Evolutionary conservation across 2,888 invertebrate species (phyloP).

Genomic region (Ptychoptera contaminata): DNA sequence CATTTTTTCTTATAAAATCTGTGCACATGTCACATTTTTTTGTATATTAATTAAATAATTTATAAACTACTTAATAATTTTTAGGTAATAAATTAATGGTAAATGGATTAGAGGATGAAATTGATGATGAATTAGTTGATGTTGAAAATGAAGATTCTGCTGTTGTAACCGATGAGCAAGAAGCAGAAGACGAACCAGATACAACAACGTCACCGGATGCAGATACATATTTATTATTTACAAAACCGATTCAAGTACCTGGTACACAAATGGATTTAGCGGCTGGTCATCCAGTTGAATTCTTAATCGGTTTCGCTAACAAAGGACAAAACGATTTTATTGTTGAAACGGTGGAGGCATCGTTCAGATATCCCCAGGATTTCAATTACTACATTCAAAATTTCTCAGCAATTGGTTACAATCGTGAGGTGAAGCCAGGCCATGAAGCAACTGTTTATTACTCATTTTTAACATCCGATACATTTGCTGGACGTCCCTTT

Average conservation of each 20-base stretch:
- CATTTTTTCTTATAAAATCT: not conserved
- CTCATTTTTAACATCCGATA: slow-evolving; percentile 87
- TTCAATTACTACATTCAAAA: slow-evolving; percentile 97
- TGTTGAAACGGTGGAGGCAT: slow-evolving; percentile 88
- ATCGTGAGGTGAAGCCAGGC: slow-evolving; percentile 73
- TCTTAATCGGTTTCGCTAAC: slow-evolving; percentile 92
- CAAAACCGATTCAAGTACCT: slow-evolving; percentile 48
- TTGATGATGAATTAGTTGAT: slow-evolving; percentile 46
- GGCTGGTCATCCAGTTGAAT: slow-evolving; percentile 83
- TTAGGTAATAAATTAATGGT: slow-evolving; percentile 36
- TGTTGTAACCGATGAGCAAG: slow-evolving; percentile 42
- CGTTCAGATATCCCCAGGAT: slow-evolving; percentile 98
- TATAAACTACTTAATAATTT: slow-evolving; percentile 9
- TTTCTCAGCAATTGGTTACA: slow-evolving; percentile 81
- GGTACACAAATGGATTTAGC: slow-evolving; percentile 49
- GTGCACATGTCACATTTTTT: not conserved
- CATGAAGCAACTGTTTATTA: slow-evolving; percentile 92
- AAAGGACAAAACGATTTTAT: slow-evolving; percentile 82
- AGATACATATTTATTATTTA: slow-evolving; percentile 81
- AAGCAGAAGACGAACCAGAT: slow-evolving; percentile 34
- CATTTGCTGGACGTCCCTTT: slow-evolving; percentile 93
- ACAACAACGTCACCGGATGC: slow-evolving; percentile 75
- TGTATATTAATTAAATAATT: not conserved
- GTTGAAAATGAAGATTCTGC: slow-evolving; percentile 48
- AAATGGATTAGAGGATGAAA: slow-evolving; percentile 48